A percentile compares a stretch with the other conserved stretches of the same genome.
Conservation (phyloP, 2,113 vertebrate species). For the Notiomystis cincta region DNA sequence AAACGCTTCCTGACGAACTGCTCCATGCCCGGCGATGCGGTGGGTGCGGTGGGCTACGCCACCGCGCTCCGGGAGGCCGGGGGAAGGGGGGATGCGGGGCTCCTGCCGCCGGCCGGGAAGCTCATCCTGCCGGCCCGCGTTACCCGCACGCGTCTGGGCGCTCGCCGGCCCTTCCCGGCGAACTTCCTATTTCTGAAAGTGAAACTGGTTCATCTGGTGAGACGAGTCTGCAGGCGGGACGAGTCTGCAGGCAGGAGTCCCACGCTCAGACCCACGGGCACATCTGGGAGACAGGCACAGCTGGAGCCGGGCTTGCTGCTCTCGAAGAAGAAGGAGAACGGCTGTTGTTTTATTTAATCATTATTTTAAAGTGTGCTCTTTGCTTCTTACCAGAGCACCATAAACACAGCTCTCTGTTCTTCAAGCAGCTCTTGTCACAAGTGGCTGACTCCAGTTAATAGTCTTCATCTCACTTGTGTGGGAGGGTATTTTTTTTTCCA, state of each 20-base stretch:
- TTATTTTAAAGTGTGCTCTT: not conserved
- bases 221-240: conserved; percentile 21
- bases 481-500: not conserved
- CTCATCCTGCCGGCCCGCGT: not conserved
- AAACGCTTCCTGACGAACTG: conserved; percentile 81
- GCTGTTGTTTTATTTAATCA: not conserved
- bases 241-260: conserved; percentile 9
- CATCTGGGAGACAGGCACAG: conserved; percentile 39
- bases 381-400: not conserved
- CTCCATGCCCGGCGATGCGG: conserved; percentile 71
- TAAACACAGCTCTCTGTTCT: not conserved
- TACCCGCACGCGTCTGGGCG: conserved; percentile 10
- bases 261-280: conserved; percentile 16
- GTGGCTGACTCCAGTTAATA: not conserved
- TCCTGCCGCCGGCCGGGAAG: not conserved
- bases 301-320: not conserved
- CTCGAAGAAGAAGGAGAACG: not conserved
- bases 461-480: not conserved
- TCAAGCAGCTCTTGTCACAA: conserved; percentile 35
- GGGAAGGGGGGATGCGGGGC: not conserved
- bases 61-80: rapidly evolving
- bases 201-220: conserved; percentile 60
- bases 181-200: conserved; percentile 57
- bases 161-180: not conserved
- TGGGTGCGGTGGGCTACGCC: not conserved